phyloP scores from a whole-genome alignment of 2,113 vertebrate species.

The Tiliqua scincoides region DNA sequence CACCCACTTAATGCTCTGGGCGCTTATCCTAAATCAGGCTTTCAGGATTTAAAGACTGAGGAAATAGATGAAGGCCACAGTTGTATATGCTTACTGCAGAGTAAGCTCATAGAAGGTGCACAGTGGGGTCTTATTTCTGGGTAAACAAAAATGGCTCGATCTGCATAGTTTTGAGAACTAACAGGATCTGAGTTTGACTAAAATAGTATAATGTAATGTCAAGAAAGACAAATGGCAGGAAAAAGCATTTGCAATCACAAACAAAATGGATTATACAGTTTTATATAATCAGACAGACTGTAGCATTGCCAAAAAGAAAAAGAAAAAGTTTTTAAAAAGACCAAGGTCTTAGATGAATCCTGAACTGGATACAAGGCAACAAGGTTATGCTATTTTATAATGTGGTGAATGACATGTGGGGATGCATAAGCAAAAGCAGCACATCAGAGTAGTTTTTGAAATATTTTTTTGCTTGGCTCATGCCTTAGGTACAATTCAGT shows the following conservation, averaged over 20 bases:
- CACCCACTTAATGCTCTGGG: not conserved
- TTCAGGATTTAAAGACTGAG: not conserved
- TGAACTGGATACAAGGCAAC: not conserved
- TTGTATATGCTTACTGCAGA: not conserved
- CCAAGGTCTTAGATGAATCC: constrained; percentile 1
- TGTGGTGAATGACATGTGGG: not conserved
- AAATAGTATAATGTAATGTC: not conserved
- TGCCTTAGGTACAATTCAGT: not conserved
- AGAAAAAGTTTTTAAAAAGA: too few species aligned
- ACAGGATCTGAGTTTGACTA: not conserved
- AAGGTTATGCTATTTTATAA: not conserved
- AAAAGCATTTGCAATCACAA: not conserved
- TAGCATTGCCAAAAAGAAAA: not conserved
- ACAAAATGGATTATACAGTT: not conserved
- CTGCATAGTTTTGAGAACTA: not conserved
- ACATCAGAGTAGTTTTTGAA: not conserved
- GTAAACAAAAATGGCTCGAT: not conserved
- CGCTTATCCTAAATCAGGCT: not conserved
- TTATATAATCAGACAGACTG: not conserved
- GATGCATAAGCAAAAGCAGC: not conserved
- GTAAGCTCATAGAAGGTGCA: not conserved
- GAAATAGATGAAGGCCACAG: not conserved
- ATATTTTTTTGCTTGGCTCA: not conserved
- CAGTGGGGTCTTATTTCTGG: not conserved
- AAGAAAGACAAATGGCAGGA: not conserved